These are phyloP conservation scores for Scrobipalpa costella DNA, from an alignment of 2,888 invertebrate species.

Conservation along the genomic window DNA sequence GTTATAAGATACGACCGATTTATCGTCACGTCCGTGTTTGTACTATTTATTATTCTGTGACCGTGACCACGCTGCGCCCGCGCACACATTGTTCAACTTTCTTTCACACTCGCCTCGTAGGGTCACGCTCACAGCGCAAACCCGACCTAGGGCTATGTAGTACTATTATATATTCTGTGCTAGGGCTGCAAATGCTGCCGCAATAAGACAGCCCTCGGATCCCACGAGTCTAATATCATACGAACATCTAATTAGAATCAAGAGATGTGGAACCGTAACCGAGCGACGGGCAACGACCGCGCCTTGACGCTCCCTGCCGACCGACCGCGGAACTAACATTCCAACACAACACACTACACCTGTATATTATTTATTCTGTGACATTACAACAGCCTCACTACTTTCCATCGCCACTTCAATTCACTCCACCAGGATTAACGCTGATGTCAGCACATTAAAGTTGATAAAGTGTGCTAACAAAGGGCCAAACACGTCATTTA, in stretches of 20 bases:
- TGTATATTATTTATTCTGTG: constrained; percentile 10
- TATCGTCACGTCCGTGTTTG: not conserved
- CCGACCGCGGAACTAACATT: not conserved
- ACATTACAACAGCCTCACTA: constrained; percentile 1
- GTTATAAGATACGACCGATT: not conserved
- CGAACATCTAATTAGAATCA: constrained; percentile 16
- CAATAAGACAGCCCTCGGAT: constrained; percentile 33
- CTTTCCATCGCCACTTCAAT: not conserved
- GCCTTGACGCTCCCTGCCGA: constrained; percentile 21
- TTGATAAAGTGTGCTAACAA: constrained; percentile 15
- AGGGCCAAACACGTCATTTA: constrained; percentile 24
- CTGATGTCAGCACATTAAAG: not conserved
- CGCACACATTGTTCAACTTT: constrained; percentile 36
- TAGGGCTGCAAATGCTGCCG: not conserved
- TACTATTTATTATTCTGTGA: constrained; percentile 1
- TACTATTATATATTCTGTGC: too few species aligned
- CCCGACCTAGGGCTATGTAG: not conserved
- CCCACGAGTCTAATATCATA: constrained; percentile 14
- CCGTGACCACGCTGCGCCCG: constrained; percentile 21
- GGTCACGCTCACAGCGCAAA: not conserved
- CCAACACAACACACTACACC: constrained; percentile 11
- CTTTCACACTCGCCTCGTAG: not conserved
- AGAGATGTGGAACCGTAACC: constrained; percentile 20
- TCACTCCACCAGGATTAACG: not conserved
- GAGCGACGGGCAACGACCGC: constrained; percentile 24